A percentile compares a stretch with the other conserved stretches of the same genome.
phyloP scores from a whole-genome alignment of 2,888 invertebrate species.

The Orthonychiurus folsomi region DNA sequence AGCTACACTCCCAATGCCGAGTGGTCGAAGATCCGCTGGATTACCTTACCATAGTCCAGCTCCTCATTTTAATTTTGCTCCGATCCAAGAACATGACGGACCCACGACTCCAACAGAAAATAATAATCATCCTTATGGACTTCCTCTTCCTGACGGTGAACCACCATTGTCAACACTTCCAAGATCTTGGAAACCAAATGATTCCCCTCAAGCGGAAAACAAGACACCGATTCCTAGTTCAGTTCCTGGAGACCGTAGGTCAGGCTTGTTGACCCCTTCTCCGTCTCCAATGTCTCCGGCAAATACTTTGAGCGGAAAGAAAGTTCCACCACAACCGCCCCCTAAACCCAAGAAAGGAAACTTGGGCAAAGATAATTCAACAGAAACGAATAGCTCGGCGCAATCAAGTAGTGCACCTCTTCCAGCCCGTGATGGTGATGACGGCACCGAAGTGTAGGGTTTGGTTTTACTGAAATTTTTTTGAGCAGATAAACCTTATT shows the following conservation, averaged over 20 bases:
- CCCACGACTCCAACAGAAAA: conserved; percentile 9
- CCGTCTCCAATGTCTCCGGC: conserved; percentile 2
- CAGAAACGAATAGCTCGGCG: conserved; percentile 19
- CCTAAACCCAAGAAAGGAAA: conserved; percentile 39
- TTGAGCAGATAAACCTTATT: too few relatives aligned
- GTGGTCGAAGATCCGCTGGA: conserved; percentile 18
- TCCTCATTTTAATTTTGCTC: conserved; percentile 27
- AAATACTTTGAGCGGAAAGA: conserved; percentile 17
- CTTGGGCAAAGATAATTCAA: conserved; percentile 14
- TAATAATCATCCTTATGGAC: conserved; percentile 3
- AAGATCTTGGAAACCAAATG: conserved; percentile 22
- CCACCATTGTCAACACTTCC: conserved; percentile 21
- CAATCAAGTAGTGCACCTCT: conserved; percentile 12
- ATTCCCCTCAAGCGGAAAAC: conserved; percentile 4
- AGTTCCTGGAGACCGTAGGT: conserved; percentile 13
- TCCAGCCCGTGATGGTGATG: conserved; percentile 25
- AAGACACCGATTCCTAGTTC: conserved; percentile 9
- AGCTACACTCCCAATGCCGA: conserved; percentile 17
- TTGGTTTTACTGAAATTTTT: too few relatives aligned
- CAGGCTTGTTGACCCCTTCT: conserved; percentile 2
- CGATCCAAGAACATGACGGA: conserved; percentile 30
- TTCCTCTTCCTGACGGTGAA: conserved; percentile 4
- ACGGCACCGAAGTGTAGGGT: conserved; percentile 40
- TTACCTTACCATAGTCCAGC: conserved; percentile 20
- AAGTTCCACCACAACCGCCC: conserved; percentile 39